Evolutionary conservation across 2,113 vertebrate genomes (phyloP).

Genomic region (Formicarius rufipectus): DNA sequence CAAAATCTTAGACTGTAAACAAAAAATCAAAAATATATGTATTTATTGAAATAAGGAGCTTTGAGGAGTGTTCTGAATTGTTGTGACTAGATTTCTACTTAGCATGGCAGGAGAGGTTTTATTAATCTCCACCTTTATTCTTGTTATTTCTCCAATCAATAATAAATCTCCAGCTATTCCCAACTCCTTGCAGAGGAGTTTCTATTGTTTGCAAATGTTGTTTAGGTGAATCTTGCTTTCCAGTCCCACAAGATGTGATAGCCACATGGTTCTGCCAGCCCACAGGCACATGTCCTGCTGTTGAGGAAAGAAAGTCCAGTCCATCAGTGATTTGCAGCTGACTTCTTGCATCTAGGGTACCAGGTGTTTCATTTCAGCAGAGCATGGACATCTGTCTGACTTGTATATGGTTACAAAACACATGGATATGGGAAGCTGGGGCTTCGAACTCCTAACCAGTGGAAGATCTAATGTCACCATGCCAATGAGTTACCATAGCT

Average conservation of each 20-base stretch:
- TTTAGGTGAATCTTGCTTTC: not conserved
- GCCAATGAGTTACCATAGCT: not conserved
- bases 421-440: not conserved
- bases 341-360: not conserved
- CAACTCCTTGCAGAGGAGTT: not conserved
- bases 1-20: not conserved
- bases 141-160: not conserved
- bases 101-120: not conserved
- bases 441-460: not conserved
- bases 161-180: not conserved
- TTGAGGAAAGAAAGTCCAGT: not conserved
- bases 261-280: not conserved
- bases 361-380: accelerated
- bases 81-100: not conserved
- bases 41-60: not conserved
- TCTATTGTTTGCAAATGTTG: not conserved
- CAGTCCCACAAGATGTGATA: not conserved
- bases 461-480: not conserved
- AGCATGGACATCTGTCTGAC: not conserved
- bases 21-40: too few species aligned
- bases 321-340: not conserved
- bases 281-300: not conserved
- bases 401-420: not conserved
- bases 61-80: not conserved
- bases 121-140: not conserved